A percentile compares a stretch with the other conserved stretches of the same genome.
Evolutionary conservation across 1,140 invertebrate genomes (phyloP).

Genomic region (Charaxes varanes): DNA sequence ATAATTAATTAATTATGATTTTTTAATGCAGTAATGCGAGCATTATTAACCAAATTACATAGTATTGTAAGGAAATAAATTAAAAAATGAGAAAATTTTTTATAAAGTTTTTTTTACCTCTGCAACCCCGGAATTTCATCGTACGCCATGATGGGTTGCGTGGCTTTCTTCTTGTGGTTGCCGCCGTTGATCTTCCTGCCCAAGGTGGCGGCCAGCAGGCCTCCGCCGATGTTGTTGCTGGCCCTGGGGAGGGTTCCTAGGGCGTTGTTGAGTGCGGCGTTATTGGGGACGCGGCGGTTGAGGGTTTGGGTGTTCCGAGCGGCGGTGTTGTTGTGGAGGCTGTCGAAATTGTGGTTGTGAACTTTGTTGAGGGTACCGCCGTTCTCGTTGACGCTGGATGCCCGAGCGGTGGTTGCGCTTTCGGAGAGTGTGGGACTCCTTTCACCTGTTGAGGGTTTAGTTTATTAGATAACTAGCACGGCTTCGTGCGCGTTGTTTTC

Average conservation of each 20-base stretch:
- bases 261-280: slow-evolving; percentile 67
- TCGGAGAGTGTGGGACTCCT: slow-evolving; percentile 87
- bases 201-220: slow-evolving; percentile 49
- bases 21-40: too few relatives aligned
- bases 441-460: too few relatives aligned
- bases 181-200: slow-evolving; percentile 64
- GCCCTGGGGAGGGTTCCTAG: slow-evolving; percentile 72
- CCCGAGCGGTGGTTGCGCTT: slow-evolving; percentile 85
- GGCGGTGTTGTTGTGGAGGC: slow-evolving; percentile 60
- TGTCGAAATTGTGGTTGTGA: slow-evolving; percentile 71
- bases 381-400: slow-evolving; percentile 79
- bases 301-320: slow-evolving; percentile 56
- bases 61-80: too few relatives aligned
- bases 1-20: too few relatives aligned
- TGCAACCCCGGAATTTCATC: slow-evolving; percentile 77
- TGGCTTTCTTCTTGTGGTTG: slow-evolving; percentile 63
- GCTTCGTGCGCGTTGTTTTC: too few relatives aligned
- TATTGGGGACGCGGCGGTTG: slow-evolving; percentile 44
- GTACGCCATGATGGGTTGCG: slow-evolving; percentile 71
- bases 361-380: slow-evolving; percentile 62
- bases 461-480: too few relatives aligned
- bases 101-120: slow-evolving; percentile 61
- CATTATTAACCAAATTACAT: too few relatives aligned
- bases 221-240: slow-evolving; percentile 51
- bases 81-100: too few relatives aligned